phyloP scores from a whole-genome alignment of 37 sponge, comb jelly and placozoan species.

The Beroe ovata region DNA sequence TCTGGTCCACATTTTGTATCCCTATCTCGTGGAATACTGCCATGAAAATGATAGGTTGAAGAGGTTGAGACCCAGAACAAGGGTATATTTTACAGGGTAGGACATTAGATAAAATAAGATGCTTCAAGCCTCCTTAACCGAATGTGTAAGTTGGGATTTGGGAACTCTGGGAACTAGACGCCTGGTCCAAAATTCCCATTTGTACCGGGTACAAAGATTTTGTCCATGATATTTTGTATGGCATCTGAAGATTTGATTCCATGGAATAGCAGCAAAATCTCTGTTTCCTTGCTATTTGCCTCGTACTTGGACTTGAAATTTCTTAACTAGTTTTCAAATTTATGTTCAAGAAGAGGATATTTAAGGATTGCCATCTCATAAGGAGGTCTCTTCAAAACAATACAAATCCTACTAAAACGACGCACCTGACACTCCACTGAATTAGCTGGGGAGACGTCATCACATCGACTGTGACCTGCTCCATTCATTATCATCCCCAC shows the following conservation, averaged over 20 bases:
- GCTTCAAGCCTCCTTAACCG: neutral
- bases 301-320: neutral
- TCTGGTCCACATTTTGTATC: neutral
- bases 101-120: neutral
- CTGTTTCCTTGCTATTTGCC: neutral
- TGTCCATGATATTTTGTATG: neutral
- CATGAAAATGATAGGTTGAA: neutral
- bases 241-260: neutral
- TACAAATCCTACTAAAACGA: neutral
- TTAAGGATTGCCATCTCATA: neutral
- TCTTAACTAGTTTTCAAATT: neutral
- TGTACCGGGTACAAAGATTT: neutral
- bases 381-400: neutral
- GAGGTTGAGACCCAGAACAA: neutral
- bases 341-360: neutral
- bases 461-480: no score
- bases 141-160: neutral
- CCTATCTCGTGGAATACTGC: neutral
- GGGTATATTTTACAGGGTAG: neutral
- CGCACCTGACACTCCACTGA: neutral
- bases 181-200: neutral
- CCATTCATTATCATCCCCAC: no score
- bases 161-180: neutral
- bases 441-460: no score
- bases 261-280: neutral